phyloP scores from a whole-genome alignment of 2,797 vertebrate genomes.

The Prionace glauca region DNA sequence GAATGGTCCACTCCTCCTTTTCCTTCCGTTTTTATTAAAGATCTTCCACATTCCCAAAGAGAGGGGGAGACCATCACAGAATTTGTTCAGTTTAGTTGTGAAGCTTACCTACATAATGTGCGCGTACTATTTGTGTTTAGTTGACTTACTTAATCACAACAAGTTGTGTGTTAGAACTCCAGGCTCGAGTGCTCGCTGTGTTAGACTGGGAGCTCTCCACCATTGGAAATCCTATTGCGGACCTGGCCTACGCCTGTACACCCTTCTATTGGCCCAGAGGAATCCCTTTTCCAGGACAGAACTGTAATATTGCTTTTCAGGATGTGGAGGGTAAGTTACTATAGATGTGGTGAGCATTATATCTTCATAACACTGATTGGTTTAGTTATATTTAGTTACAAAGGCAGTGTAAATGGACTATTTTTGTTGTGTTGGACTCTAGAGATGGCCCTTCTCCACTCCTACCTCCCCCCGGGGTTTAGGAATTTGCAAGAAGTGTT shows the following conservation, averaged over 20 bases:
- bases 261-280: conserved; percentile 65
- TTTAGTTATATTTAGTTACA: neutral
- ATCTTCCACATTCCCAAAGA: neutral
- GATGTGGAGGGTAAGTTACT: conserved; percentile 60
- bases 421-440: neutral
- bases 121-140: neutral
- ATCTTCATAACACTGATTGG: neutral
- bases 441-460: no score
- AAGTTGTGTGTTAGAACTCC: neutral
- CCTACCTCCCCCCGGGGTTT: no score
- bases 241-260: conserved; percentile 70
- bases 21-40: neutral
- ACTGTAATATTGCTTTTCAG: conserved; percentile 41
- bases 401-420: neutral
- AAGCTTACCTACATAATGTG: neutral
- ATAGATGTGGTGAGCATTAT: neutral
- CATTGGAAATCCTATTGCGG: conserved; percentile 74
- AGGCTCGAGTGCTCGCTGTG: conserved; percentile 79
- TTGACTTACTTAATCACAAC: neutral
- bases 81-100: neutral
- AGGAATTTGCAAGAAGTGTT: no score
- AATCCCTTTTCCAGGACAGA: conserved; percentile 37
- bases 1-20: neutral
- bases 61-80: neutral
- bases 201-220: conserved; percentile 94